These are phyloP conservation scores for Pantherophis alleghaniensis DNA, from an alignment of 2,797 vertebrate genomes.

Conservation along the genomic window DNA sequence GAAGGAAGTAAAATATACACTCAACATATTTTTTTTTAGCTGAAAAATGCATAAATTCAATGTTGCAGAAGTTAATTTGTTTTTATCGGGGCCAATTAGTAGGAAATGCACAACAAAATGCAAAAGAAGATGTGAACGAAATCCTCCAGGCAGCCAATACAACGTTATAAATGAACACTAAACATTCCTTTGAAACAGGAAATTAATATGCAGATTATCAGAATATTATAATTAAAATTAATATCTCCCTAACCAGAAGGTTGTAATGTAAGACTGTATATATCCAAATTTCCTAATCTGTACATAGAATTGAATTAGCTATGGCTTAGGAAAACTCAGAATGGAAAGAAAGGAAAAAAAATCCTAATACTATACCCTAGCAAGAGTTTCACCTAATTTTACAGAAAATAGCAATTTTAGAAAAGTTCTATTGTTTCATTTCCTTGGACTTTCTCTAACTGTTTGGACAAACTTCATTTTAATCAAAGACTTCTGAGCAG, in stretches of 20 bases:
- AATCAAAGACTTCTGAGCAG: background rate
- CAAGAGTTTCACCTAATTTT: background rate
- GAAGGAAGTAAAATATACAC: background rate
- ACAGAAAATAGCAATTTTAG: background rate
- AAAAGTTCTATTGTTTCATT: background rate
- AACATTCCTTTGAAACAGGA: background rate
- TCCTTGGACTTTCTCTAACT: background rate
- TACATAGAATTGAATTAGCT: background rate
- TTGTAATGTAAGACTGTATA: background rate
- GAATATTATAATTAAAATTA: background rate
- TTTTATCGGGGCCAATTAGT: background rate
- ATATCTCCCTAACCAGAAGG: background rate
- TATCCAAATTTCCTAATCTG: background rate
- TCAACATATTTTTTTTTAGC: background rate
- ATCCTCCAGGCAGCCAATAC: background rate
- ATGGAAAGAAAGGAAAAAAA: background rate
- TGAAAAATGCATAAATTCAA: background rate
- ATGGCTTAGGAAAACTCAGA: background rate
- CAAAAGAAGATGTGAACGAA: background rate
- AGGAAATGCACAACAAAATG: background rate
- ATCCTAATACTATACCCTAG: background rate
- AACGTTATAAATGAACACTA: background rate
- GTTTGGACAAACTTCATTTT: background rate
- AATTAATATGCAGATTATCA: background rate
- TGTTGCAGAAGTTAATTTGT: background rate